Evolutionary conservation across 2,797 vertebrate genomes (phyloP), one percentile per base, ranked within the genome.

Genomic region (Enteromius viviparus): DNA sequence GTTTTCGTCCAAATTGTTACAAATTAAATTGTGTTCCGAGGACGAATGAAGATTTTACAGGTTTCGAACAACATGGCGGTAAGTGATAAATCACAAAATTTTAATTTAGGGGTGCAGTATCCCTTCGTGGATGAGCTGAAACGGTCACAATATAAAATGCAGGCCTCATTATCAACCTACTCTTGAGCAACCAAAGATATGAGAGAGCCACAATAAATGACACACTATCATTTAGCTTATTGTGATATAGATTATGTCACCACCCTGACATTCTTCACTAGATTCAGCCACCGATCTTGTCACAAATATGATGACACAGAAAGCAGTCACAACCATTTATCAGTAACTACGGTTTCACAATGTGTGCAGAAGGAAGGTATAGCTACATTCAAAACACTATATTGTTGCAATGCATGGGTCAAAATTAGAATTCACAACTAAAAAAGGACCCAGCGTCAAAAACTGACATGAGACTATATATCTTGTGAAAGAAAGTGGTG

Each of bases 181-280:
- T 62, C 26, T 81, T 81, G 55, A 74, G 42, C 42, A 74, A 74
- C 21, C 37, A 45, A 47, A 74, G 29, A 81, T 74, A 81, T 23
- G 10, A 62, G 23, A 80, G 51, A 37, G 55, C 7, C 42, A 23
- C 14, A 80, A 80, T 60, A 64, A 49, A 47, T 72, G 0, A 12
- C 21, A 60, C n/a, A n/a, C 49, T 47, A 60, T 80, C 2, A 11
- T 80, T 51, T 64, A 4, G 19, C 69, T 81, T 68, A 66, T 78
- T 4, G 5, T 53, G 29, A 70, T 26, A 14, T 26, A 64, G 69
- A 32, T 14, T 49, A 17, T n/a, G 40, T 21, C 29, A 49, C 69
- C 53, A 34, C 8, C 29, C 11, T 70, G 17, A 70, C 47, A 55
- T 40, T 80, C 49, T 64, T 49, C 40, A 81, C 62, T 72, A 62